Percentiles rank a stretch among this genome's conserved stretches.
phyloP scores from a whole-genome alignment of 2,888 invertebrate species.

The Mythimna albipuncta region DNA sequence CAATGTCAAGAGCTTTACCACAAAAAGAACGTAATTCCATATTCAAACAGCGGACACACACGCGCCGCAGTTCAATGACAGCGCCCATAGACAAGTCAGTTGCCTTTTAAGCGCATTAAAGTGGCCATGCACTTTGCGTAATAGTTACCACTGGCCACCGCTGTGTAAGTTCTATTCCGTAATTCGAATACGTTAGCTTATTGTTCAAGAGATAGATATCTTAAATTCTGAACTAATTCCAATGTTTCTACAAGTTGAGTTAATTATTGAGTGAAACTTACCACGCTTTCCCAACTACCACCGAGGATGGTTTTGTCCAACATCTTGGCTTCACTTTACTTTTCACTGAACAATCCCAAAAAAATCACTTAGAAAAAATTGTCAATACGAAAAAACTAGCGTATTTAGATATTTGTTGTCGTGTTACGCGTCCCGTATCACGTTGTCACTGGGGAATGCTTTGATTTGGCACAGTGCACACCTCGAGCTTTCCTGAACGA shows the following conservation, averaged over 20 bases:
- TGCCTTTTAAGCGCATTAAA: conserved; percentile 85
- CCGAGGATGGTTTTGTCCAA: conserved; percentile 87
- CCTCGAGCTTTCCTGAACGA: conserved; percentile 85
- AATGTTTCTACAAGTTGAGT: conserved; percentile 9
- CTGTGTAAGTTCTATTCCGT: conserved; percentile 69
- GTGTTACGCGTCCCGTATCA: conserved; percentile 77
- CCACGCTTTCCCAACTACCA: conserved; percentile 89
- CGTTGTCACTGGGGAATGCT: conserved; percentile 80
- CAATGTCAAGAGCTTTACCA: conserved; percentile 87
- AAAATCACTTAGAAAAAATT: conserved; percentile 64
- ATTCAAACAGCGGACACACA: conserved; percentile 81
- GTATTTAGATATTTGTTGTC: conserved; percentile 65
- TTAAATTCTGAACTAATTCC: conserved; percentile 1
- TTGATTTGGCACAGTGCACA: conserved; percentile 84
- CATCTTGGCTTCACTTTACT: conserved; percentile 75
- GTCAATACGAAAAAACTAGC: conserved; percentile 63
- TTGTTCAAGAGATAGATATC: conserved; percentile 47
- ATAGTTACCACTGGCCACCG: conserved; percentile 69
- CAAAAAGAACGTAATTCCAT: conserved; percentile 84
- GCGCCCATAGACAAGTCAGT: conserved; percentile 82
- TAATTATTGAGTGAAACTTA: conserved; percentile 72
- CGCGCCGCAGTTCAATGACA: conserved; percentile 85
- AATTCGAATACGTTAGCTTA: conserved; percentile 68
- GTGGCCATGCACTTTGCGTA: conserved; percentile 85
- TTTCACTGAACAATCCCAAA: conserved; percentile 69